phyloP scores from a whole-genome alignment of 2,113 vertebrate genomes.

The Antennarius striatus region DNA sequence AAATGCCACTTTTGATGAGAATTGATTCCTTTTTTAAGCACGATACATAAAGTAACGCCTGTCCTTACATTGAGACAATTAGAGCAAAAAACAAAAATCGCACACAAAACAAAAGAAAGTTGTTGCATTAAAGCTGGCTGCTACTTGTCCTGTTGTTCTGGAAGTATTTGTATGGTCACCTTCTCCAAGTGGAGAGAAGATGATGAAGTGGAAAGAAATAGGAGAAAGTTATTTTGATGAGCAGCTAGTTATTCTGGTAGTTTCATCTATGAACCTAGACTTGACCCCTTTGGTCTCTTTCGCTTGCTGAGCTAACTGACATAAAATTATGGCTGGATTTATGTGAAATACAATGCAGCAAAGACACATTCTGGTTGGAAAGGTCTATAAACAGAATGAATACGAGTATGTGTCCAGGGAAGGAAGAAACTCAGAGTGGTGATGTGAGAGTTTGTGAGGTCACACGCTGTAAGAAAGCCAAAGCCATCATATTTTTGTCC shows the following conservation, averaged over 20 bases:
- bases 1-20: slow-evolving; percentile 90
- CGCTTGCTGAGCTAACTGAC: slow-evolving; percentile 20
- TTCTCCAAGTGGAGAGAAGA: slow-evolving; percentile 19
- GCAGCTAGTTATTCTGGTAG: slow-evolving; percentile 12
- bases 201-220: not conserved
- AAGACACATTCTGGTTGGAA: slow-evolving; percentile 32
- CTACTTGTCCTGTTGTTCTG: slow-evolving; percentile 49
- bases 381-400: slow-evolving; percentile 27
- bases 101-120: slow-evolving; percentile 47
- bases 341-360: slow-evolving; percentile 27
- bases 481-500: slow-evolving; percentile 36
- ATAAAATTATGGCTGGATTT: slow-evolving; percentile 32
- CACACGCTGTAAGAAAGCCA: slow-evolving; percentile 37
- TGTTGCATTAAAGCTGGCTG: slow-evolving; percentile 72
- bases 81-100: slow-evolving; percentile 48
- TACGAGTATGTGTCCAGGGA: slow-evolving; percentile 7
- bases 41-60: slow-evolving; percentile 90
- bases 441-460: slow-evolving; percentile 15
- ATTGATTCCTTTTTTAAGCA: slow-evolving; percentile 89
- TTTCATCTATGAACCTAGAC: not conserved
- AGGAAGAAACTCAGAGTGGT: slow-evolving; percentile 1
- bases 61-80: slow-evolving; percentile 78
- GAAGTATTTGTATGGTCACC: slow-evolving; percentile 23
- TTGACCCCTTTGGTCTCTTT: slow-evolving; percentile 19
- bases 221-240: slow-evolving; percentile 8